phyloP scores from a whole-genome alignment of 2,797 vertebrate genomes.

The Orestias chungarensis region DNA sequence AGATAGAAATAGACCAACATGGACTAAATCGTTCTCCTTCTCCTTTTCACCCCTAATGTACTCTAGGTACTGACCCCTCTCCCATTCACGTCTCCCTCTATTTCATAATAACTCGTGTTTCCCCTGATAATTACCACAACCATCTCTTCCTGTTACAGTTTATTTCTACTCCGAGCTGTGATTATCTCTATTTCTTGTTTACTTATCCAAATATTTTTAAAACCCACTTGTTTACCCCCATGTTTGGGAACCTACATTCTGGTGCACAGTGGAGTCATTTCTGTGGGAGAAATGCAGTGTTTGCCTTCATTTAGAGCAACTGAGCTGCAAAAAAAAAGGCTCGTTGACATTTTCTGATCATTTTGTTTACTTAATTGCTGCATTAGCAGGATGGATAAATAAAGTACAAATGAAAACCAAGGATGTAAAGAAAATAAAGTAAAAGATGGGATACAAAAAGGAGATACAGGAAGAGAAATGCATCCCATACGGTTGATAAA shows the following conservation, averaged over 20 bases:
- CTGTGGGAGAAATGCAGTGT: too few relatives aligned
- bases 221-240: not conserved
- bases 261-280: not conserved
- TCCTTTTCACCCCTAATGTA: constrained; percentile 65
- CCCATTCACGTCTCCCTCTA: constrained; percentile 23
- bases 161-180: constrained; percentile 19
- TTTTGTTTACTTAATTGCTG: not conserved
- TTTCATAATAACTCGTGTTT: constrained; percentile 37
- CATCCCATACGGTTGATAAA: too few relatives aligned
- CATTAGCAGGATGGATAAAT: not conserved
- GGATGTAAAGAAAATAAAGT: not conserved
- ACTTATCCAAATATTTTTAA: not conserved
- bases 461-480: not conserved
- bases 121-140: constrained; percentile 46
- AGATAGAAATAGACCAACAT: not conserved
- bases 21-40: constrained; percentile 74
- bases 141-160: constrained; percentile 19
- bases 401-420: too few relatives aligned
- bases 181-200: not conserved
- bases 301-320: too few relatives aligned
- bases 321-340: too few relatives aligned
- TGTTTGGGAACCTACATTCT: not conserved
- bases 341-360: too few relatives aligned
- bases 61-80: constrained; percentile 13
- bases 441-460: not conserved